phyloP scores from a whole-genome alignment of 2,888 invertebrate genomes.

The Neria commutata region DNA sequence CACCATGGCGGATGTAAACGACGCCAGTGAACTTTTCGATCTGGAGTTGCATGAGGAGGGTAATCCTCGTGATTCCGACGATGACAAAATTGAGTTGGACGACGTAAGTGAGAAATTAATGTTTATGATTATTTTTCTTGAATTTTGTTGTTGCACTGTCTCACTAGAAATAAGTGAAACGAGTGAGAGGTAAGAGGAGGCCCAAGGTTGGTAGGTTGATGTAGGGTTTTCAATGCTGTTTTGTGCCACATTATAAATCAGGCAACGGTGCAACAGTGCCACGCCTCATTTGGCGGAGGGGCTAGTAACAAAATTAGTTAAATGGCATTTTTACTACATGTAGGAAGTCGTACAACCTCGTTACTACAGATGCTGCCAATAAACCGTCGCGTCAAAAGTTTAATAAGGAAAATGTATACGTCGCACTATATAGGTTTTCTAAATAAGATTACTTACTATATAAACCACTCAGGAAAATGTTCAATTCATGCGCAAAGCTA shows the following conservation, averaged over 20 bases:
- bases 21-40: slow-evolving; percentile 80
- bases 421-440: not conserved
- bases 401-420: not conserved
- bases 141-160: slow-evolving; percentile 37
- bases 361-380: no score
- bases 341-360: no score
- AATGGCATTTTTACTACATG: no score
- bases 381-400: not conserved
- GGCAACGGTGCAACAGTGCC: not conserved
- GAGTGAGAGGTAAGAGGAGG: not conserved
- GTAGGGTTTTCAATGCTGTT: not conserved
- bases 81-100: slow-evolving; percentile 87
- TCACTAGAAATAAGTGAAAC: no score
- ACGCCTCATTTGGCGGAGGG: not conserved
- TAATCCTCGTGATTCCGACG: slow-evolving; percentile 74
- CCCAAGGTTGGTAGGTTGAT: no score
- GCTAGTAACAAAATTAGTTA: not conserved
- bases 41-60: slow-evolving; percentile 85
- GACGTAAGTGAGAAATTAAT: slow-evolving; percentile 75
- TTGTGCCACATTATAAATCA: slow-evolving; percentile 4
- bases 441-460: not conserved
- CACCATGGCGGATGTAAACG: slow-evolving; percentile 59
- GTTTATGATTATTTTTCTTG: not conserved
- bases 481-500: slow-evolving; percentile 7
- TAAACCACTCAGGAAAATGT: not conserved